Base-by-base conservation (phyloP, 2,888 invertebrate species). In the Ceriagrion tenellum region DNA sequence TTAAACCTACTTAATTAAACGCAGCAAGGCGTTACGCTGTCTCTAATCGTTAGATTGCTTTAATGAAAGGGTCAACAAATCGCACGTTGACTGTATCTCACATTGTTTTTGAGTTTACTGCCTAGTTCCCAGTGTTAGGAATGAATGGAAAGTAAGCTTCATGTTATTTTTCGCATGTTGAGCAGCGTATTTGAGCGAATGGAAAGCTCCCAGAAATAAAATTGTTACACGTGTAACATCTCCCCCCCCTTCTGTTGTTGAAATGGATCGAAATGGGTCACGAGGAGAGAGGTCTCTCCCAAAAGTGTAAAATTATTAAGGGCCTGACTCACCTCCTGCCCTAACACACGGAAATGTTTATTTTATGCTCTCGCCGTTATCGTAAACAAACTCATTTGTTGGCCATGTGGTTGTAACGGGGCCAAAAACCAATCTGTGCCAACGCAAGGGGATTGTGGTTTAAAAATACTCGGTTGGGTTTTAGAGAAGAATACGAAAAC, bases 351-450 rank as follows among this genome's bases (percentile, higher is more conserved):
- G 81, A 81, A 81, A 81, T 81, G 35, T 81, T 81, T 35, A 81
- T 81, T 3, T 18, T 47, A 47, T 81, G 18, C 18, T 35, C 16
- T 35, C 81, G 35, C 35, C 16, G n/a, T 30, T 30, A 30, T 0
- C 30, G n/a, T 81, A 81, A 81, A 81, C n/a, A 30, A 35, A 81
- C 30, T 30, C 74, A 81, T 81, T 81, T 81, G 69, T 81, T 81
- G 74, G 74, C 13, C 30, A 23, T 81, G 74, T 81, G 30, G 74
- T 35, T 81, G 74, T 81, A 81, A 35, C n/a, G 30, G 74, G 74
- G n/a, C 74, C n/a, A 35, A 81, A 47, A 12, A 35, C 74, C 74
- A 81, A 81, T 35, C n/a, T 0, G 30, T 81, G 74, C 74, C 74
- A 81, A n/a, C 0, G 10, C 30, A 0, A 13, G 30, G 13, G n/a